These are phyloP conservation scores for Mustela nigripes DNA, from an alignment of 2,113 vertebrate genomes.

Conservation along the genomic window DNA sequence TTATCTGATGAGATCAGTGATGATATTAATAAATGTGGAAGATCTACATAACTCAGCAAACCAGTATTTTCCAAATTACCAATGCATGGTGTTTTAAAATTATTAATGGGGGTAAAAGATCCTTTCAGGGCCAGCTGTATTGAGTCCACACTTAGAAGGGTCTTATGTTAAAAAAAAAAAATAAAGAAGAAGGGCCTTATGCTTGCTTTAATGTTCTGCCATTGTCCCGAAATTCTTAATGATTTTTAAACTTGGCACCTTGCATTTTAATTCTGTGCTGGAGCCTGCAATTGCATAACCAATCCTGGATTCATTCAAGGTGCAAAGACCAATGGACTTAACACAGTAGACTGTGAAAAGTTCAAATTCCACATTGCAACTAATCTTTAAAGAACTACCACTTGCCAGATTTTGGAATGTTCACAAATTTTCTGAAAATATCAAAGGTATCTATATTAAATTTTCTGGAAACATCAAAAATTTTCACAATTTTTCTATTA, in stretches of 20 bases:
- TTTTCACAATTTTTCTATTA: conserved; percentile 17
- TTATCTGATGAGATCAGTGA: not conserved
- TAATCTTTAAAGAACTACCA: not conserved
- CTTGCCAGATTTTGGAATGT: conserved; percentile 3
- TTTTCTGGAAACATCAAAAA: not conserved
- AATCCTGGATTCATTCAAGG: not conserved
- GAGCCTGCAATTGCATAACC: not conserved
- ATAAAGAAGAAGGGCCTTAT: not conserved
- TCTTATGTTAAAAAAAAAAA: not conserved
- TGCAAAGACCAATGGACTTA: conserved; percentile 19
- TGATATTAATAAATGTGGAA: not conserved
- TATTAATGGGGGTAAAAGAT: not conserved
- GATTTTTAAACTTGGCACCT: conserved; percentile 9
- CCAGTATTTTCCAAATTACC: conserved; percentile 4
- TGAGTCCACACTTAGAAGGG: not conserved
- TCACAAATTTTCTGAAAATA: not conserved
- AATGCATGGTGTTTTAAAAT: not conserved
- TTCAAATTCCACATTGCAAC: conserved; percentile 31
- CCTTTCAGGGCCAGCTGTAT: not conserved
- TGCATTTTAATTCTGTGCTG: not conserved
- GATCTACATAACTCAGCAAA: not conserved
- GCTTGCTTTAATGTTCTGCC: not conserved
- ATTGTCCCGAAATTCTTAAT: conserved; percentile 18
- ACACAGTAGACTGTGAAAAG: not conserved
- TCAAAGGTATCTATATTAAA: not conserved